Base-by-base conservation (phyloP, 2,797 vertebrate species). In the Garrulus glandarius region DNA sequence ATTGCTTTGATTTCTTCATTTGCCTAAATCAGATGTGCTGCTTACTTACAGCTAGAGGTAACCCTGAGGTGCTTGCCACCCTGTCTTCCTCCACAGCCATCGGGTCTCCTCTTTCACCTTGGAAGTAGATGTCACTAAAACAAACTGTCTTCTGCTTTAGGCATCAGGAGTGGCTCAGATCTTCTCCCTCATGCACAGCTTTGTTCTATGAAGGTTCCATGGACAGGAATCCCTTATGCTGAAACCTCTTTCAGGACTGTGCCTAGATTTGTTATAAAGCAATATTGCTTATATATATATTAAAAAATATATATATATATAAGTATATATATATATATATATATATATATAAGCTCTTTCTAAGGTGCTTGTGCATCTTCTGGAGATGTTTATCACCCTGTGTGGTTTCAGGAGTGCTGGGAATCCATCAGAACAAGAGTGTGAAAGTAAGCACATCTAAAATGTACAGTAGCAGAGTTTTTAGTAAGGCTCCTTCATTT, bases 1-100 rank as follows among this genome's bases (percentile, higher is more conserved):
- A 75, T 15, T 56, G 30, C 23, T 84, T 57, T 75, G 30, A 76
- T 53, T 90, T 87, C 57, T 34, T 59, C 34, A 50, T 89, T 63
- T 65, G 15, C 19, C 41, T 81, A 52, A 55, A 83, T 65, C 1
- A 3, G 13, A 67, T 1, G 0, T 27, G 29, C 1, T 1, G 34
- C 22, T 80, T 75, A 30, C 32, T 49, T 23, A 57, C 13, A 75
- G 41, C 7, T 9, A 56, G 27, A 71, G 30, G 20, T 26, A 83
- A 87, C 1, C 4, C 21, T 29, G 44, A 56, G 27, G 18, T 63
- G 7, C 32, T 71, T 91, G 41, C 13, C 19, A 74, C 17, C 23
- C 29, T 68, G 10, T 18, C 21, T 47, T 36, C 20, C 59, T 64
- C 41, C 43, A 63, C 10, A 44, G 26, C 29, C 56, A 67, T 27